A percentile compares a stretch with the other conserved stretches of the same genome.
Evolutionary conservation across 2,113 vertebrate species (phyloP).

Genomic region (Castor canadensis): DNA sequence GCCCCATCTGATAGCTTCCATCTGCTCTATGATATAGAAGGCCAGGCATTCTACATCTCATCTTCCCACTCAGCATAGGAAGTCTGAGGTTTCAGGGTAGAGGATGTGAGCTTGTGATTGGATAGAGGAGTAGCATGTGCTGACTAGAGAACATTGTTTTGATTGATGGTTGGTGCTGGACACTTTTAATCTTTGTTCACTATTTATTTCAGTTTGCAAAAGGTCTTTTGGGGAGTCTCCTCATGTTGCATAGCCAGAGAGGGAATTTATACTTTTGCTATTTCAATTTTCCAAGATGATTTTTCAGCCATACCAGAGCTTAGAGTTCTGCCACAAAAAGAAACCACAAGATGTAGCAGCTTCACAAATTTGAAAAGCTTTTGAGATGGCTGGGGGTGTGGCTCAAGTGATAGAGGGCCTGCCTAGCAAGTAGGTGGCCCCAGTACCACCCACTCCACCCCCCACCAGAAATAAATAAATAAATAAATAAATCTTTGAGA

Average conservation of each 20-base stretch:
- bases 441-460: too few species aligned
- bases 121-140: neutral
- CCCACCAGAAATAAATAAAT: too few species aligned
- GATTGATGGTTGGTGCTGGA: neutral
- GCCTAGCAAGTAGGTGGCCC: too few species aligned
- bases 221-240: neutral
- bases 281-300: neutral
- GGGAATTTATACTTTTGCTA: neutral
- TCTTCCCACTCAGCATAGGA: neutral
- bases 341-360: neutral
- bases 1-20: neutral
- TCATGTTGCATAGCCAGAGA: neutral
- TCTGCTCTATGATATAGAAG: neutral
- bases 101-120: neutral
- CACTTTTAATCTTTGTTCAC: neutral
- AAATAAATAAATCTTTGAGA: too few species aligned
- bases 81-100: neutral
- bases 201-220: constrained; percentile 32
- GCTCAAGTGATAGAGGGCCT: too few species aligned
- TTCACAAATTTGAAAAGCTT: constrained; percentile 25
- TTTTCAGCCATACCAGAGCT: neutral
- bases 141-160: neutral
- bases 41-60: neutral
- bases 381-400: neutral
- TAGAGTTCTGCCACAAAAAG: neutral